A percentile compares a stretch with the other conserved stretches of the same genome.
These are phyloP conservation scores for Drosophila suboccidentalis DNA, from an alignment of 2,888 invertebrate species.

Conservation along the genomic window DNA sequence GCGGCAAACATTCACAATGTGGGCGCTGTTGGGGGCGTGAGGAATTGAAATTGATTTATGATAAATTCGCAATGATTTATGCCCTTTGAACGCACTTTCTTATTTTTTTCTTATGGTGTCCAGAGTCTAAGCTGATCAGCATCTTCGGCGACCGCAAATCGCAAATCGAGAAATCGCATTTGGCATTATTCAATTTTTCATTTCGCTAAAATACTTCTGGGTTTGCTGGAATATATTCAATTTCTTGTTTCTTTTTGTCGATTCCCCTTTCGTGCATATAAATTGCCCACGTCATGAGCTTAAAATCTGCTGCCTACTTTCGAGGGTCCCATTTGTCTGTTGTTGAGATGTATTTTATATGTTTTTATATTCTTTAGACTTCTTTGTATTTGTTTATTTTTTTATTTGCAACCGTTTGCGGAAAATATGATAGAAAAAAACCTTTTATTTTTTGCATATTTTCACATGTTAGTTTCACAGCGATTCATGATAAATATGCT, in stretches of 20 bases:
- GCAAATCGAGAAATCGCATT: constrained; percentile 28
- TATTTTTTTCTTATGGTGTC: constrained; percentile 59
- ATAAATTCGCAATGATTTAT: constrained; percentile 79
- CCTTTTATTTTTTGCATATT: constrained; percentile 35
- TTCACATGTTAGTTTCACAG: constrained; percentile 33
- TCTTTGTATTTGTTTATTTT: constrained; percentile 30
- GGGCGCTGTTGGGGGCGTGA: constrained; percentile 23
- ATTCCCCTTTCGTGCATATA: constrained; percentile 45
- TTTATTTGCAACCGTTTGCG: constrained; percentile 17
- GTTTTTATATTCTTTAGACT: constrained; percentile 24
- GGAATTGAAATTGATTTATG: constrained; percentile 79
- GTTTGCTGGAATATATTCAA: constrained; percentile 40
- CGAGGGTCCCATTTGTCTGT: constrained; percentile 31
- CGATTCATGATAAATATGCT: constrained; percentile 37
- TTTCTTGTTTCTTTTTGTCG: constrained; percentile 21
- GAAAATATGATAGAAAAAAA: constrained; percentile 22
- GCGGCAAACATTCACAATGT: background rate
- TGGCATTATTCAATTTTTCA: constrained; percentile 66
- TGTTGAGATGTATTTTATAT: constrained; percentile 21
- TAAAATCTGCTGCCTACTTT: constrained; percentile 69
- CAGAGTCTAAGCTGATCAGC: constrained; percentile 65
- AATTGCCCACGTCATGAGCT: constrained; percentile 66
- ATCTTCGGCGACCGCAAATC: constrained; percentile 56
- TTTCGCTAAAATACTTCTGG: constrained; percentile 59
- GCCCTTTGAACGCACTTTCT: constrained; percentile 69